Percentiles rank a stretch among this genome's conserved stretches.
phyloP scores from a whole-genome alignment of 2,888 invertebrate species.

The Danaus chrysippus region DNA sequence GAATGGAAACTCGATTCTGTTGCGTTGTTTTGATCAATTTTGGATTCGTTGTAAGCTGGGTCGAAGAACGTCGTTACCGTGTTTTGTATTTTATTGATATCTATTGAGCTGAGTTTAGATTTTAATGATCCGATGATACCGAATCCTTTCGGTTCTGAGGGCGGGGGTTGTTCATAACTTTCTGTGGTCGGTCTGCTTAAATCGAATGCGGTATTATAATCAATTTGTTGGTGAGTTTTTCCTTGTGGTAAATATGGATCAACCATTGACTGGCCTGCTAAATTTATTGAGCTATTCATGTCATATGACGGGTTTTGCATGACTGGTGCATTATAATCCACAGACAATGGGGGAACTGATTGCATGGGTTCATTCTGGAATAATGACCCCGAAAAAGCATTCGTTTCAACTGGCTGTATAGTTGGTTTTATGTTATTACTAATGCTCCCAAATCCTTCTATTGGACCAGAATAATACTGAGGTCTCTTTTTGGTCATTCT shows the following conservation, averaged over 20 bases:
- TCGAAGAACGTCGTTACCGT: constrained; percentile 73
- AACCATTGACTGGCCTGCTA: constrained; percentile 30
- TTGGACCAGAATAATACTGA: constrained; percentile 73
- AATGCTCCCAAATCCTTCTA: constrained; percentile 63
- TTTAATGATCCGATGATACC: constrained; percentile 72
- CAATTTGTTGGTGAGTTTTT: constrained; percentile 30
- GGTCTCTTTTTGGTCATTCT: constrained; percentile 68
- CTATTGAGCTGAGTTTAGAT: constrained; percentile 65
- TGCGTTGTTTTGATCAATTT: constrained; percentile 35
- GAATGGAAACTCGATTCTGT: constrained; percentile 29
- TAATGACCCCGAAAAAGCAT: constrained; percentile 51
- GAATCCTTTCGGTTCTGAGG: constrained; percentile 52
- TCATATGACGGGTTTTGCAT: constrained; percentile 33
- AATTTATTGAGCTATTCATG: constrained; percentile 35
- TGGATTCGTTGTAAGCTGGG: constrained; percentile 59
- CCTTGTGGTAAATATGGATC: constrained; percentile 33
- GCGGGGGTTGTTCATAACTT: constrained; percentile 43
- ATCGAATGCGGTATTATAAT: constrained; percentile 59
- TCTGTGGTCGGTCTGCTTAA: constrained; percentile 57
- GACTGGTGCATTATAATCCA: constrained; percentile 32
- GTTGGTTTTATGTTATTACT: constrained; percentile 63
- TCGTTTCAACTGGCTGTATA: constrained; percentile 44
- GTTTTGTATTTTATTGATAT: constrained; percentile 71
- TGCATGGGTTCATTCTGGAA: constrained; percentile 47
- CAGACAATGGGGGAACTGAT: constrained; percentile 29